Evolutionary conservation across 2,797 vertebrate species (phyloP).

Genomic region (Spinus olivaceus): DNA sequence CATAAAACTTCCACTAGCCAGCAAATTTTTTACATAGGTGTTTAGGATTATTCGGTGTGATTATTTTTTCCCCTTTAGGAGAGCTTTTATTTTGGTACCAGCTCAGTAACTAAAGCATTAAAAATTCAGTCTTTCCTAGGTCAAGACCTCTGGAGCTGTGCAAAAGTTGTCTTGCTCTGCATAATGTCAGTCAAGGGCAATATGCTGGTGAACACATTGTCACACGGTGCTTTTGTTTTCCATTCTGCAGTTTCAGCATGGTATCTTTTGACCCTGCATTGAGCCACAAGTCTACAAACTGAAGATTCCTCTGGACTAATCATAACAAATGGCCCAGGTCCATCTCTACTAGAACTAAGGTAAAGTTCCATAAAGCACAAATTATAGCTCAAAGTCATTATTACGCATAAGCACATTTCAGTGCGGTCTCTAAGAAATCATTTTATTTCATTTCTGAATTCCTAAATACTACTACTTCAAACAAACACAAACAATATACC

Average conservation of each 20-base stretch:
- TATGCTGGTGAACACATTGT: not conserved
- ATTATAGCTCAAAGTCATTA: not conserved
- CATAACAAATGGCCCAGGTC: not conserved
- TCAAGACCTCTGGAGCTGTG: not conserved
- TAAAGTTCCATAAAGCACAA: not conserved
- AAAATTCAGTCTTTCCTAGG: not conserved
- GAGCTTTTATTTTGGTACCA: not conserved
- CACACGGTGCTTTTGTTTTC: not conserved
- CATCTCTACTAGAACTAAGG: not conserved
- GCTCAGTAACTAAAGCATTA: not conserved
- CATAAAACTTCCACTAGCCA: not conserved
- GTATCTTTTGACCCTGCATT: not conserved
- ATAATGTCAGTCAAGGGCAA: not conserved
- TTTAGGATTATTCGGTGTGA: not conserved
- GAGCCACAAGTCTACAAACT: not conserved
- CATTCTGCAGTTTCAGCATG: not conserved
- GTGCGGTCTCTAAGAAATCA: not conserved
- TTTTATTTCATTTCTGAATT: not conserved
- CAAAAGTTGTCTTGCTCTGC: not conserved
- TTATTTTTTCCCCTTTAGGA: not conserved
- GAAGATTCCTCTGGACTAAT: not conserved
- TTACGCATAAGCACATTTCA: not conserved
- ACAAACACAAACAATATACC: not conserved
- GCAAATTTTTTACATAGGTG: not conserved
- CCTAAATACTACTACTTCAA: not conserved